Evolutionary conservation across 2,797 vertebrate genomes (phyloP).

Genomic region (Eidolon dupreanum): DNA sequence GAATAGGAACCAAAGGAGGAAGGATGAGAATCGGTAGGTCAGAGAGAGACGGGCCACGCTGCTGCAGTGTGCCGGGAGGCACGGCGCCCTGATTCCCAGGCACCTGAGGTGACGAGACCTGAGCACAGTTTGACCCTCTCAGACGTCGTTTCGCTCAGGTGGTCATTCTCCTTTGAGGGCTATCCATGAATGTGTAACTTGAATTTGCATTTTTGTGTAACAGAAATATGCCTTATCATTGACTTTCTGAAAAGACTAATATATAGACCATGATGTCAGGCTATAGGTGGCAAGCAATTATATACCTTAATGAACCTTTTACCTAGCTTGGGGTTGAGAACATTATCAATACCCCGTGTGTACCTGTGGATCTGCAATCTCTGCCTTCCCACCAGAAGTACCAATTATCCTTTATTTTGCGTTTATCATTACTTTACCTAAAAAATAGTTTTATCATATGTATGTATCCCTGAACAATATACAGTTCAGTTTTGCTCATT

Average conservation of each 20-base stretch:
- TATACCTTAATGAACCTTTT: not conserved
- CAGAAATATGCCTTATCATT: not conserved
- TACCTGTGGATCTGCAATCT: not conserved
- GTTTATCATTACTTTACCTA: not conserved
- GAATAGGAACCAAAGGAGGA: not conserved
- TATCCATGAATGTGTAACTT: not conserved
- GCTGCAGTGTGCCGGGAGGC: not conserved
- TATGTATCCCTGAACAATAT: not conserved
- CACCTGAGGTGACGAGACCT: fast-evolving
- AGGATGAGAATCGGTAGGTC: not conserved
- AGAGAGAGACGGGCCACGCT: not conserved
- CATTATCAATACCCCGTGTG: not conserved
- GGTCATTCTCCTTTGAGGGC: not conserved
- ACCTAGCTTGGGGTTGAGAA: not conserved
- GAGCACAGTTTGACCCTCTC: not conserved
- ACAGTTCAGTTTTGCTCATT: not conserved
- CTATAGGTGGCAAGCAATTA: not conserved
- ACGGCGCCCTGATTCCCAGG: fast-evolving
- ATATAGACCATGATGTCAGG: not conserved
- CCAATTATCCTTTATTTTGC: not conserved
- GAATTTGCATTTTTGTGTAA: not conserved
- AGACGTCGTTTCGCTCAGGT: too few species aligned
- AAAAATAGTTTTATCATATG: not conserved
- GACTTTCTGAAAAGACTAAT: not conserved
- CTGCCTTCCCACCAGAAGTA: not conserved